A percentile compares a stretch with the other conserved stretches of the same genome.
phyloP scores from a whole-genome alignment of 2,888 invertebrate species.

The Ecliptopera silaceata region DNA sequence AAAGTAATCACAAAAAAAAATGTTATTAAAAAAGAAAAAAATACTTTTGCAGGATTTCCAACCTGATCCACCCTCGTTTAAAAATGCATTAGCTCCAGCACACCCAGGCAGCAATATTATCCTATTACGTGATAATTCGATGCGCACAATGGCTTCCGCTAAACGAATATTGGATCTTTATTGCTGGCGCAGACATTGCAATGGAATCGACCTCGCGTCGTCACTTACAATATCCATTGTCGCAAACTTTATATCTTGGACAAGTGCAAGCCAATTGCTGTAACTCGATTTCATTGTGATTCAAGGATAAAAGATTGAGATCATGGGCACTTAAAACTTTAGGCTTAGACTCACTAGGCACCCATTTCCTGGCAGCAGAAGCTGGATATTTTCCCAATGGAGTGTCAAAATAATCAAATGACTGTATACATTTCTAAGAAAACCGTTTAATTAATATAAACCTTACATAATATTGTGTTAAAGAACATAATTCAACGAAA shows the following conservation, averaged over 20 bases:
- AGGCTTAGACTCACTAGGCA: background rate
- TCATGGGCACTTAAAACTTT: slow-evolving; percentile 10
- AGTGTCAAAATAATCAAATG: background rate
- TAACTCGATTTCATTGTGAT: slow-evolving; percentile 35
- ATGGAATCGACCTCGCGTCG: slow-evolving; percentile 44
- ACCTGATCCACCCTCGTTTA: slow-evolving; percentile 15
- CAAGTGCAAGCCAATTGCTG: slow-evolving; percentile 41
- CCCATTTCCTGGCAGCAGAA: background rate
- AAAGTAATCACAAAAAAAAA: too few species aligned
- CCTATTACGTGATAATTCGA: slow-evolving; percentile 13
- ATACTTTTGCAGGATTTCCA: background rate
- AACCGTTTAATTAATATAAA: too few species aligned
- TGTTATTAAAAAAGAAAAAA: too few species aligned
- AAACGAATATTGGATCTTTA: slow-evolving; percentile 48
- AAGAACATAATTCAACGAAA: too few species aligned
- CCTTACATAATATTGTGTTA: too few species aligned
- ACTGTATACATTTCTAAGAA: too few species aligned
- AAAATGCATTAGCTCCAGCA: slow-evolving; percentile 17
- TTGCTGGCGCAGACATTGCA: slow-evolving; percentile 38
- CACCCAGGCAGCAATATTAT: slow-evolving; percentile 3
- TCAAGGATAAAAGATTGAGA: slow-evolving; percentile 31
- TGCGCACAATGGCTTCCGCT: slow-evolving; percentile 36
- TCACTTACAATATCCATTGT: slow-evolving; percentile 33
- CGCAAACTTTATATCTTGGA: slow-evolving; percentile 32
- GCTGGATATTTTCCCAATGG: background rate